Evolutionary conservation across 2,888 invertebrate species (phyloP).

Genomic region (Stictocephala bisonia): DNA sequence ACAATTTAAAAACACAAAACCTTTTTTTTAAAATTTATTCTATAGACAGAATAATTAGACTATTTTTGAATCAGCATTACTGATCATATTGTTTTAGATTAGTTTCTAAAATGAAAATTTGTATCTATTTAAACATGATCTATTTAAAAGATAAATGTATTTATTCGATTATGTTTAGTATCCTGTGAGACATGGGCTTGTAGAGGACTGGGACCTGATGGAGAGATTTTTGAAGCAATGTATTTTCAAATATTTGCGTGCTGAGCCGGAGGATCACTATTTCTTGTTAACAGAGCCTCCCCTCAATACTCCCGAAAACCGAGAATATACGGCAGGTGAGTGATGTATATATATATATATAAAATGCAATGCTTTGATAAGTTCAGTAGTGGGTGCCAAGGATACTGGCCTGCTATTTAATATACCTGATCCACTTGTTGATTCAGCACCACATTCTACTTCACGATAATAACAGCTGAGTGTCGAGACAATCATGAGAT

Average conservation of each 20-base stretch:
- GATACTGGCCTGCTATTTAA: neutral
- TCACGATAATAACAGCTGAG: too few species aligned
- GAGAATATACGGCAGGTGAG: slow-evolving; percentile 83
- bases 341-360: slow-evolving; percentile 18
- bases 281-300: slow-evolving; percentile 99
- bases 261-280: slow-evolving; percentile 99
- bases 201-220: slow-evolving; percentile 99
- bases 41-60: too few species aligned
- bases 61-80: too few species aligned
- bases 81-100: too few species aligned
- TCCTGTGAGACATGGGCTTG: slow-evolving; percentile 98
- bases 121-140: too few species aligned
- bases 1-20: too few species aligned
- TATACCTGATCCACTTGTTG: neutral
- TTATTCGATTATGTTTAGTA: slow-evolving; percentile 77
- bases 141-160: too few species aligned
- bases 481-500: too few species aligned
- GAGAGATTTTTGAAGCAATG: slow-evolving; percentile 98
- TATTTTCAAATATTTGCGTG: slow-evolving; percentile 97
- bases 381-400: neutral
- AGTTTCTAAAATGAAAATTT: too few species aligned
- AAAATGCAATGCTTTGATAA: slow-evolving; percentile 11
- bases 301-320: slow-evolving; percentile 98
- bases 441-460: too few species aligned
- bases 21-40: too few species aligned